phyloP scores from a whole-genome alignment of 2,113 vertebrate species.

The Dissostichus mawsoni region DNA sequence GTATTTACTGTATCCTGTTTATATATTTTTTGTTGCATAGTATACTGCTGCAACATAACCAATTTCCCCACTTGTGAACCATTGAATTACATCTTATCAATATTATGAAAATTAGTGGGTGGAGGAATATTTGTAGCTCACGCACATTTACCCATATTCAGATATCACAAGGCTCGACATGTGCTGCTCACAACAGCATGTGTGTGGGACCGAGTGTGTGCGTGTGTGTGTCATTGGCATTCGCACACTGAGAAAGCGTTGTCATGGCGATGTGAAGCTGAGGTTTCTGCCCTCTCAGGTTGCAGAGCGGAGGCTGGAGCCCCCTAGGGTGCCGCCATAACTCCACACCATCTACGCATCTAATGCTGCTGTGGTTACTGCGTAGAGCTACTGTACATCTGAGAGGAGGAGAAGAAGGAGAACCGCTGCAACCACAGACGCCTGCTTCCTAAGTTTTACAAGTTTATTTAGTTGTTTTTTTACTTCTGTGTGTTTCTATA shows the following conservation, averaged over 20 bases:
- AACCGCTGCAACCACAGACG: not conserved
- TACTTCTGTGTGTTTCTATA: no score
- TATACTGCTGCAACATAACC: no score
- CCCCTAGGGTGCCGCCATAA: not conserved
- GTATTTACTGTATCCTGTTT: not conserved
- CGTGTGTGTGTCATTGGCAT: slow-evolving; percentile 18
- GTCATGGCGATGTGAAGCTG: slow-evolving; percentile 46
- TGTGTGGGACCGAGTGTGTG: not conserved
- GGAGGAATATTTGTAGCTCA: not conserved
- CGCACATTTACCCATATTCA: not conserved
- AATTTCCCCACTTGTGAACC: no score
- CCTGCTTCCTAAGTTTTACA: not conserved
- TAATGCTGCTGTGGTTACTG: not conserved
- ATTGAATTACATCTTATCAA: no score
- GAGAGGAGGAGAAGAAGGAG: not conserved
- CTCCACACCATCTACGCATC: not conserved
- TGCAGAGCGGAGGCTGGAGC: slow-evolving; percentile 27
- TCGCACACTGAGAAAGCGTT: slow-evolving; percentile 30
- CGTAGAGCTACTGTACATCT: not conserved
- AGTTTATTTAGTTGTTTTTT: no score
- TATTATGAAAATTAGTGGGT: not conserved
- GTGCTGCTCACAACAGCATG: not conserved
- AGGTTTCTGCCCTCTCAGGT: slow-evolving; percentile 37
- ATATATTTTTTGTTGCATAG: no score
- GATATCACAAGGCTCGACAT: not conserved